Evolutionary conservation across 2,113 vertebrate species (phyloP).

Genomic region (Ploceus nigricollis): DNA sequence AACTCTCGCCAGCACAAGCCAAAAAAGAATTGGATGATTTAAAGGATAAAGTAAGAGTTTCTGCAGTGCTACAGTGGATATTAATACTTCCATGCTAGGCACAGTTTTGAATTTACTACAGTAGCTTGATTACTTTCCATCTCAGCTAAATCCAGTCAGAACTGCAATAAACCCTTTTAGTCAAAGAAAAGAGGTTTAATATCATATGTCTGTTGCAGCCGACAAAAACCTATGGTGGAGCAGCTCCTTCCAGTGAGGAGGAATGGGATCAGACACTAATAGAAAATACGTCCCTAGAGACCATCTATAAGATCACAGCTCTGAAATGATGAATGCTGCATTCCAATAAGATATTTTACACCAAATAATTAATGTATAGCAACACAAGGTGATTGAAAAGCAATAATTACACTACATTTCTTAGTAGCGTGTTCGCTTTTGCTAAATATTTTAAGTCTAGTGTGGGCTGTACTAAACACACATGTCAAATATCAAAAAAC

Average conservation of each 20-base stretch:
- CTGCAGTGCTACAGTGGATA: neutral
- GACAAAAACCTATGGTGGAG: constrained; percentile 1
- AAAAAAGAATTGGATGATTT: constrained; percentile 31
- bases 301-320: neutral
- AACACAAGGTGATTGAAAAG: constrained; percentile 21
- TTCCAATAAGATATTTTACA: constrained; percentile 48
- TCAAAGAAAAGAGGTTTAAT: constrained; percentile 19
- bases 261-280: neutral
- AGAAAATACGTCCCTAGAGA: constrained; percentile 28
- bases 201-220: neutral
- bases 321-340: constrained; percentile 7
- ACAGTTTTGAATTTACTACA: constrained; percentile 20
- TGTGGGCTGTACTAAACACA: neutral
- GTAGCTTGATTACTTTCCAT: constrained; percentile 37
- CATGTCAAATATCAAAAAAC: neutral
- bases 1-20: neutral
- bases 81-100: constrained; percentile 7
- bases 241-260: constrained; percentile 10
- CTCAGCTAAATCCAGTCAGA: constrained; percentile 1
- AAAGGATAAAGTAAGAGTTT: constrained; percentile 17
- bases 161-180: constrained; percentile 26
- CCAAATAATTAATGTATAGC: constrained; percentile 14
- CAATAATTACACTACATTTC: neutral
- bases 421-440: neutral
- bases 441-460: neutral